Percentiles rank a stretch among this genome's conserved stretches.
Conservation (phyloP, 2,113 vertebrate species). For the Carollia perspicillata region DNA sequence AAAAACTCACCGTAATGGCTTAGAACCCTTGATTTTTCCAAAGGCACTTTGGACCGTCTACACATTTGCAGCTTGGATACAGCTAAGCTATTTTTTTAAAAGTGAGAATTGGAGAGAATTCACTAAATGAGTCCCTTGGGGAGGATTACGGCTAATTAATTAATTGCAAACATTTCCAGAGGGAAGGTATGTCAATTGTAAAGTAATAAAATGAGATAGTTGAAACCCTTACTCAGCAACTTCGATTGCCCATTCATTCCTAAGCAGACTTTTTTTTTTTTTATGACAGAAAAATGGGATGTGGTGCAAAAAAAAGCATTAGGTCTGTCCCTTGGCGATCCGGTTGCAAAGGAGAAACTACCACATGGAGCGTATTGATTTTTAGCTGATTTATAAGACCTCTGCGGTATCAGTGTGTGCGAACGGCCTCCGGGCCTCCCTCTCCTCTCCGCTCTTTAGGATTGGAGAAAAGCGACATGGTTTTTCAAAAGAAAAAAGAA, state of each 20-base stretch:
- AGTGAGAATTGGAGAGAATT: constrained; percentile 69
- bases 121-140: constrained; percentile 79
- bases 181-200: constrained; percentile 82
- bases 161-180: constrained; percentile 83
- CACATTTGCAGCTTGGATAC: constrained; percentile 18
- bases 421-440: background rate
- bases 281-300: constrained; percentile 63
- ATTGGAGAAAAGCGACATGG: constrained; percentile 28
- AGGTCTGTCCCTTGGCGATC: constrained; percentile 42
- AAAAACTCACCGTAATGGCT: constrained; percentile 24
- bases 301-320: constrained; percentile 24
- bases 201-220: constrained; percentile 82
- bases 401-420: background rate
- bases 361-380: constrained; percentile 67
- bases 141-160: constrained; percentile 84
- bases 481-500: background rate
- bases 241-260: constrained; percentile 65
- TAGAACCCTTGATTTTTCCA: constrained; percentile 51
- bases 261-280: constrained; percentile 50
- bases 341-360: constrained; percentile 43
- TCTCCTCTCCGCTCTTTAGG: constrained; percentile 34
- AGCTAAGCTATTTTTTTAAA: constrained; percentile 29
- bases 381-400: constrained; percentile 70
- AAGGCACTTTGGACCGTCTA: constrained; percentile 19
- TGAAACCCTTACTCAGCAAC: constrained; percentile 82